Base-by-base conservation (phyloP, 1,140 invertebrate genomes). In the Neuroterus valhalla region DNA sequence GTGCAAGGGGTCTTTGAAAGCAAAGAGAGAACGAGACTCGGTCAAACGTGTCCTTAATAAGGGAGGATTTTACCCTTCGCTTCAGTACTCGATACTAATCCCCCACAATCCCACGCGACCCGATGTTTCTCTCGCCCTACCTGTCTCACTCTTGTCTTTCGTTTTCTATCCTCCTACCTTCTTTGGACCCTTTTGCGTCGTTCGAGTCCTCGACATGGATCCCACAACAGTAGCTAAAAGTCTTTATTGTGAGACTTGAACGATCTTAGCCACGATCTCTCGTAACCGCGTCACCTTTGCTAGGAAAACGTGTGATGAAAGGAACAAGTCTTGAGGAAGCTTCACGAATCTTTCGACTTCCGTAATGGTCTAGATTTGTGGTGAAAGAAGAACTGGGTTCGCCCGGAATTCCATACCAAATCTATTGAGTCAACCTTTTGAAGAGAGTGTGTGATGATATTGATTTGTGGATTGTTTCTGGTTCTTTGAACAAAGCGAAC, bases 191-290 rank as follows among this genome's bases (percentile, higher is more conserved):
- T 23, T 62, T 62, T 62, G 23, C 12, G 19, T 5, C 31, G 12
- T 21, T 21, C 42, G 14, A 66, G 52, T 71, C 42, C 48, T 31
- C 48, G 15, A 70, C 42, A 23, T 17, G n/a, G 12, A 66, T 50
- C 71, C 67, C 62, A 46, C 21, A 50, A n/a, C 14, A 66, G 55
- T 45, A 72, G 66, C 21, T 44, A 26, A 68, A 72, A 72, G 17
- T 68, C 71, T 72, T 72, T 48, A 72, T 68, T 72, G 70, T 72
- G n/a, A 21, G 26, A 15, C 70, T 23, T 44, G 26, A 26, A 42
- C 21, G 69, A 70, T 70, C 69, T 50, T 46, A 46, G 52, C 70
- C 55, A n/a, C n/a, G n/a, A n/a, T 43, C 66, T 72, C 66, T 70
- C 69, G 69, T 50, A 70, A 52, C 48, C 21, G 50, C 69, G 69